phyloP scores from a whole-genome alignment of 92 coral and sea anemone species.

The Epizoanthus illoricatus region DNA sequence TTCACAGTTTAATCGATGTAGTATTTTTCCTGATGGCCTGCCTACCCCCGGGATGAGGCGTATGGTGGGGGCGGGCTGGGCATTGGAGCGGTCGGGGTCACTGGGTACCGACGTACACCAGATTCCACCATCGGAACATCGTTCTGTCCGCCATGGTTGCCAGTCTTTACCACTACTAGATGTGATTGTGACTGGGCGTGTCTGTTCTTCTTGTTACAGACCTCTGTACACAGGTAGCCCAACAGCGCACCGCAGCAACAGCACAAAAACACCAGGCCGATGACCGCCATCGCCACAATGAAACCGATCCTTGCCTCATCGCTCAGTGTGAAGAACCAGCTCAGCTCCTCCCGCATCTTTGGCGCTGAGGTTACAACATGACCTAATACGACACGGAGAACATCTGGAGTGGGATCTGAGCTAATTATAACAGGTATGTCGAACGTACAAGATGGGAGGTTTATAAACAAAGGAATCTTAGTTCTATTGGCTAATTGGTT shows the following conservation, averaged over 20 bases:
- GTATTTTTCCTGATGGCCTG: background rate
- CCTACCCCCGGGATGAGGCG: background rate
- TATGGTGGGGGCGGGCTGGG: slow-evolving; percentile 13
- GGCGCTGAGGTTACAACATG: too few relatives aligned
- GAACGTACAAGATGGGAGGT: too few relatives aligned
- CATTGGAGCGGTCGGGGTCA: slow-evolving; percentile 19
- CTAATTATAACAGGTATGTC: too few relatives aligned
- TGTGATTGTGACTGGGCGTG: background rate
- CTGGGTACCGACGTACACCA: background rate
- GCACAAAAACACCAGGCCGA: background rate
- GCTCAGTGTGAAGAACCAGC: slow-evolving; percentile 16
- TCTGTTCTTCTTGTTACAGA: slow-evolving; percentile 32
- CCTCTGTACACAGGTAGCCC: slow-evolving; percentile 36
- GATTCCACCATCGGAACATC: background rate
- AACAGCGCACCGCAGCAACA: slow-evolving; percentile 32
- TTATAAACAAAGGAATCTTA: too few relatives aligned
- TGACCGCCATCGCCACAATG: slow-evolving; percentile 1
- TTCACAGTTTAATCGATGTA: too few relatives aligned
- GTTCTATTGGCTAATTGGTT: too few relatives aligned
- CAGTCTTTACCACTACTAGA: slow-evolving; percentile 15
- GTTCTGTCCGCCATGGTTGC: background rate
- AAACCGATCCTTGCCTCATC: slow-evolving; percentile 1
- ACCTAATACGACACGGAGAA: too few relatives aligned
- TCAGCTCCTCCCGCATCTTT: background rate
- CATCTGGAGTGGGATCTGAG: too few relatives aligned